These are phyloP conservation scores for Liodrosophila aerea DNA, from an alignment of 2,888 invertebrate genomes.

Conservation along the genomic window DNA sequence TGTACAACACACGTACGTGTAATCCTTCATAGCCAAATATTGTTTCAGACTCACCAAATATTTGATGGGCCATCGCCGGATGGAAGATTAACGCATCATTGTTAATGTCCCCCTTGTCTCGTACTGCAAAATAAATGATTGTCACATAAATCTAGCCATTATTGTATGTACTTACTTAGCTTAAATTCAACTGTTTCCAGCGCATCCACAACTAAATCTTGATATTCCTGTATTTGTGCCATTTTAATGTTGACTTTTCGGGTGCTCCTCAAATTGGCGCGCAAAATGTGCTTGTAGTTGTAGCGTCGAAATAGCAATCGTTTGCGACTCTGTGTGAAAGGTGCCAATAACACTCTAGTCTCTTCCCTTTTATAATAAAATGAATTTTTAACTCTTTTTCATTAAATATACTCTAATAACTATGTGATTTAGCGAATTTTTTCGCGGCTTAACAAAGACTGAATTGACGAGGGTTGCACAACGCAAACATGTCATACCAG, in stretches of 20 bases:
- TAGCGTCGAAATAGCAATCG: constrained; percentile 26
- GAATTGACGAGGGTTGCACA: constrained; percentile 16
- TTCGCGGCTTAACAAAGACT: constrained; percentile 52
- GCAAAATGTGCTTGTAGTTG: constrained; percentile 52
- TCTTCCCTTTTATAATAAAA: constrained; percentile 5
- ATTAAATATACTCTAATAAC: constrained; percentile 13
- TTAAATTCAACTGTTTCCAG: constrained; percentile 81
- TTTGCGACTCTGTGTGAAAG: constrained; percentile 22
- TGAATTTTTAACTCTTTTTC: constrained; percentile 12
- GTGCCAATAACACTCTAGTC: constrained; percentile 12
- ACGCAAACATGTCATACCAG: constrained; percentile 22
- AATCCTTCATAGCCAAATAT: constrained; percentile 97
- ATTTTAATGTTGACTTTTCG: constrained; percentile 43
- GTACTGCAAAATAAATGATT: too few relatives aligned
- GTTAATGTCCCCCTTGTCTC: constrained; percentile 86
- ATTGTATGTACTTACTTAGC: constrained; percentile 76
- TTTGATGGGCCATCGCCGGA: constrained; percentile 96
- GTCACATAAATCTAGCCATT: too few relatives aligned
- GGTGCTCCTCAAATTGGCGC: constrained; percentile 59
- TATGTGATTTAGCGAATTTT: constrained; percentile 22
- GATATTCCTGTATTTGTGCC: constrained; percentile 78
- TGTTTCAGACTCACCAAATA: constrained; percentile 94
- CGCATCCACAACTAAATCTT: constrained; percentile 79
- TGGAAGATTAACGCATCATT: constrained; percentile 86
- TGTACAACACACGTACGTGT: constrained; percentile 89